phyloP scores from a whole-genome alignment of 2,888 invertebrate genomes.

The Dichetophora obliterata region DNA sequence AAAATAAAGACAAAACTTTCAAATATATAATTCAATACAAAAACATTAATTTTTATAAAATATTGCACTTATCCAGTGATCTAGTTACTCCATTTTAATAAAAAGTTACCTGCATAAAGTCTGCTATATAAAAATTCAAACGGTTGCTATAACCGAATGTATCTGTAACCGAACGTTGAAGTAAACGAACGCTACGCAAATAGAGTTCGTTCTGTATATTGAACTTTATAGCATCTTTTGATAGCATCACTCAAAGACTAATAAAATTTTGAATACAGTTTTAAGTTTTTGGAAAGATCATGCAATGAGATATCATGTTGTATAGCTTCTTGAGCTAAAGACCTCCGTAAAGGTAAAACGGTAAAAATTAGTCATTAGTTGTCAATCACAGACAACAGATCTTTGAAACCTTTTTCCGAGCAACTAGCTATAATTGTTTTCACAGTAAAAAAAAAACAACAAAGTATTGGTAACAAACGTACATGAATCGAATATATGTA shows the following conservation, averaged over 20 bases:
- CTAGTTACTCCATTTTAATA: too few species aligned
- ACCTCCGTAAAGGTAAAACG: background rate
- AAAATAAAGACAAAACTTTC: too few species aligned
- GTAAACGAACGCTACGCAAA: too few species aligned
- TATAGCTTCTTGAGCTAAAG: background rate
- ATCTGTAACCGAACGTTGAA: too few species aligned
- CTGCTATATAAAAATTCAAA: too few species aligned
- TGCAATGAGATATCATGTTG: background rate
- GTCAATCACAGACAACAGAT: background rate
- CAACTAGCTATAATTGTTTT: background rate
- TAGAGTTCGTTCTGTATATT: too few species aligned
- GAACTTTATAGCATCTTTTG: too few species aligned
- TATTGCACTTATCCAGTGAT: too few species aligned
- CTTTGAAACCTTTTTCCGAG: background rate
- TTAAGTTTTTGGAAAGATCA: background rate
- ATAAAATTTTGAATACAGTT: background rate
- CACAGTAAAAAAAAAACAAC: background rate
- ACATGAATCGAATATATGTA: background rate
- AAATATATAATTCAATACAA: too few species aligned
- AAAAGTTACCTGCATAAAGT: too few species aligned
- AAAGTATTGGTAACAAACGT: background rate
- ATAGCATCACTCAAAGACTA: background rate
- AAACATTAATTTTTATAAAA: too few species aligned
- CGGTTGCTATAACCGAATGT: too few species aligned
- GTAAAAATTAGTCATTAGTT: constrained; percentile 17